Evolutionary conservation across 2,113 vertebrate species (phyloP).

Genomic region (Paramormyrops kingsleyae): DNA sequence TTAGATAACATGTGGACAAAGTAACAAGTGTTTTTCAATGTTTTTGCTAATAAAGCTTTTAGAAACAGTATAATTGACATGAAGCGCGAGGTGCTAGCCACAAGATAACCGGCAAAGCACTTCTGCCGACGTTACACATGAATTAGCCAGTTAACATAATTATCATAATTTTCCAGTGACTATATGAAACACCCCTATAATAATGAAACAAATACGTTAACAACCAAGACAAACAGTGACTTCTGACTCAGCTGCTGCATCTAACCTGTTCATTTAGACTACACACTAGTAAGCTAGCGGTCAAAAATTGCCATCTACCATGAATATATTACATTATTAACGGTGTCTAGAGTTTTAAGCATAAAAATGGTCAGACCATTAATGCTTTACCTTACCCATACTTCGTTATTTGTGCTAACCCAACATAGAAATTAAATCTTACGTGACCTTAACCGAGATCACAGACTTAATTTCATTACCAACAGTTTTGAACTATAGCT

Average conservation of each 20-base stretch:
- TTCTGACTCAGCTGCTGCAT: neutral
- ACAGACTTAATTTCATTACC: neutral
- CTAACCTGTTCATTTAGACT: neutral
- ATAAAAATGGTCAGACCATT: neutral
- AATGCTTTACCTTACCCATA: constrained; percentile 49
- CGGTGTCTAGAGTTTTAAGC: neutral
- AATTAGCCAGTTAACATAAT: neutral
- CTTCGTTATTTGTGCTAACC: constrained; percentile 11
- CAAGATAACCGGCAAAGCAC: neutral
- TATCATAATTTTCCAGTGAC: neutral
- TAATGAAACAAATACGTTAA: neutral
- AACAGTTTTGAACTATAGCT: neutral
- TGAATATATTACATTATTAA: neutral
- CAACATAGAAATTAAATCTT: neutral
- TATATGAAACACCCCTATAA: neutral
- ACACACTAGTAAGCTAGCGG: neutral
- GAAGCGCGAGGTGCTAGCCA: neutral
- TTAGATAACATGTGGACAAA: neutral
- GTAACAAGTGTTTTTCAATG: neutral
- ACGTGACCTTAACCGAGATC: neutral
- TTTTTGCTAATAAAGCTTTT: neutral
- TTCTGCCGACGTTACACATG: neutral
- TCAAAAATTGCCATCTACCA: neutral
- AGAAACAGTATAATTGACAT: neutral
- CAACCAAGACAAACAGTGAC: neutral